Base-by-base conservation (phyloP, 2,113 vertebrate genomes). In the Menura novaehollandiae region DNA sequence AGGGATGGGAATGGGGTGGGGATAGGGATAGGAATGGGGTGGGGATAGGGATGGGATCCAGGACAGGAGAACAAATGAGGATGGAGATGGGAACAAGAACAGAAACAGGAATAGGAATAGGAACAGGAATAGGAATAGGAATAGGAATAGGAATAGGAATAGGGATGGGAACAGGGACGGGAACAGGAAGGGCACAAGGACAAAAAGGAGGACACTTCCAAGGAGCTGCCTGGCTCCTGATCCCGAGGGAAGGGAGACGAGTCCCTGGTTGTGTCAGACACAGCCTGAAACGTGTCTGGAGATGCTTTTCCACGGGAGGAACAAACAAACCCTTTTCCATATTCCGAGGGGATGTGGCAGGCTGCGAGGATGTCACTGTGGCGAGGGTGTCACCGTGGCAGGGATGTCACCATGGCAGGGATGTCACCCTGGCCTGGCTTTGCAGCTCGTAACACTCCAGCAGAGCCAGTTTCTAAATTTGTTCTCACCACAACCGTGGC, bases 181-280 rank as follows among this genome's bases (percentile, higher is more conserved):
- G 47, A 20, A 11, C 33, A 43, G 35, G 15, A 37, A 52, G 23
- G 24, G 43, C 37, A 56, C 20, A 4, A 21, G 49, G 71, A 66
- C 13, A 49, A 55, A 35, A 33, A 62, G 11, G 9, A 14, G 13
- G n/a, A 43, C 9, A 4, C 64, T 26, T 24, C 52, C 39, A 5
- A 49, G 69, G 46, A 28, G 30, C 3, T 0, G 0, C 26, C 46
- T 15, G 14, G 41, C 72, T 43, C 35, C 59, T 26, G 69, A 19
- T 15, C 30, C 81, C 0, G 0, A 20, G 19, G 43, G 30, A 55
- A 56, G 13, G 2, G 74, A 67, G 19, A 9, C 0, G 0, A 16
- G 4, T 1, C 1, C 23, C 9, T 6, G 27, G 20, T 14, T 3
- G 5, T 37, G 43, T 9, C 71, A 55, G 82, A 13, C 46, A 37